A percentile compares a stretch with the other conserved stretches of the same genome.
These are phyloP conservation scores for Seriola dumerili DNA, from an alignment of 2,113 vertebrate genomes.

Conservation along the genomic window DNA sequence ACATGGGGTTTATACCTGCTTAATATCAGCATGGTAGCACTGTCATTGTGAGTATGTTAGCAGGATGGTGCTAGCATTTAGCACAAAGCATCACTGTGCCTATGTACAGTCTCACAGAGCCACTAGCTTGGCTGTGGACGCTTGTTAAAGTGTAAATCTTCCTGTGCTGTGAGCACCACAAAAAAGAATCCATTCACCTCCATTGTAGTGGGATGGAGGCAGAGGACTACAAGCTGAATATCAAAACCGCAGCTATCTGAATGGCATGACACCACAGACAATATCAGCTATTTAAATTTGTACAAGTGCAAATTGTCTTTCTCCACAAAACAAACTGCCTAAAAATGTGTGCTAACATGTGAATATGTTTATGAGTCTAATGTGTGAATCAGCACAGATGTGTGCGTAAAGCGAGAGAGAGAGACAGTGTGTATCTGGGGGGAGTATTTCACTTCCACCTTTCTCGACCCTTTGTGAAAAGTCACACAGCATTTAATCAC, in stretches of 20 bases:
- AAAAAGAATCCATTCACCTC: background rate
- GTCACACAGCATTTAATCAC: constrained; percentile 79
- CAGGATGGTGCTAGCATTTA: too few relatives aligned
- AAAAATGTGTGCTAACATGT: background rate
- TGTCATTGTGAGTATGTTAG: too few relatives aligned
- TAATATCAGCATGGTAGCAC: too few relatives aligned
- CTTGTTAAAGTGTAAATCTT: background rate
- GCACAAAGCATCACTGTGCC: too few relatives aligned
- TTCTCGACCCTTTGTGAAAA: constrained; percentile 76
- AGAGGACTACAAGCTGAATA: background rate
- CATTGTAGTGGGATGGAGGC: background rate
- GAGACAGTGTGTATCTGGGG: constrained; percentile 8
- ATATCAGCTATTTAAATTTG: background rate
- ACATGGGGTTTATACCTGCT: background rate
- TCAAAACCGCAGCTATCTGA: background rate
- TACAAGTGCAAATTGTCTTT: background rate
- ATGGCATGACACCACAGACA: background rate
- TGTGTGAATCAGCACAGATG: constrained; percentile 10
- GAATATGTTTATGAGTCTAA: background rate
- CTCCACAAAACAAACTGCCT: constrained; percentile 1
- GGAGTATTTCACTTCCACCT: constrained; percentile 56
- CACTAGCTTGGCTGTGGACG: background rate
- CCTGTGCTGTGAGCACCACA: background rate
- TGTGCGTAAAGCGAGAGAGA: background rate
- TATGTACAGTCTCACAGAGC: too few relatives aligned